phyloP scores from a whole-genome alignment of 2,888 invertebrate species.

The Hydriomena furcata region DNA sequence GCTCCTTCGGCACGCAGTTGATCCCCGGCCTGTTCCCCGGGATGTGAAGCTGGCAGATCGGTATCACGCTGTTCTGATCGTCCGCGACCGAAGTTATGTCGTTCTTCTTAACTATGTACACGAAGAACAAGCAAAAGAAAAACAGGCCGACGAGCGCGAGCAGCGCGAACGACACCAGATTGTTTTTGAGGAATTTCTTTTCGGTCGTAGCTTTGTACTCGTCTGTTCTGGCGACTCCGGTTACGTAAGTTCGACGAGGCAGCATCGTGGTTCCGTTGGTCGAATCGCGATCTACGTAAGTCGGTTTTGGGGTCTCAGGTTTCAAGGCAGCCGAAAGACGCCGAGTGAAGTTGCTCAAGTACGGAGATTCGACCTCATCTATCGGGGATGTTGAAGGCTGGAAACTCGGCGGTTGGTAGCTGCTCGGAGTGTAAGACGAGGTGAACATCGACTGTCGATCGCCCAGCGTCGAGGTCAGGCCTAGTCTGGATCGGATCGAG shows the following conservation, averaged over 20 bases:
- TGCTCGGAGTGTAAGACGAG: slow-evolving; percentile 57
- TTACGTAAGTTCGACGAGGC: slow-evolving; percentile 68
- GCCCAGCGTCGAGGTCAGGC: slow-evolving; percentile 70
- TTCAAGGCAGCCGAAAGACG: slow-evolving; percentile 81
- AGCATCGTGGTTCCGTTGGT: slow-evolving; percentile 67
- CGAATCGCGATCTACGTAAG: slow-evolving; percentile 62
- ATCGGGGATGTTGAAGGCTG: slow-evolving; percentile 68
- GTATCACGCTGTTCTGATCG: slow-evolving; percentile 82
- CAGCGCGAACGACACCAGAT: slow-evolving; percentile 86
- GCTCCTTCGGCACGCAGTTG: slow-evolving; percentile 86
- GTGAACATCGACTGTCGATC: slow-evolving; percentile 65
- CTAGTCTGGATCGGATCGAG: slow-evolving; percentile 83
- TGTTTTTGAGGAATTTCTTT: slow-evolving; percentile 82
- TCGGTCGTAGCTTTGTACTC: slow-evolving; percentile 73
- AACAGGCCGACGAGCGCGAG: slow-evolving; percentile 85
- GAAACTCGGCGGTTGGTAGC: slow-evolving; percentile 61
- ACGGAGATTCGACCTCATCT: slow-evolving; percentile 86
- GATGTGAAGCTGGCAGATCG: slow-evolving; percentile 81
- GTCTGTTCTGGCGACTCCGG: slow-evolving; percentile 65
- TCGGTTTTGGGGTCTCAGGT: slow-evolving; percentile 60
- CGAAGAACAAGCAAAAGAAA: slow-evolving; percentile 86
- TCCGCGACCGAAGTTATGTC: slow-evolving; percentile 81
- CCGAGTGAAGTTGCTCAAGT: slow-evolving; percentile 87
- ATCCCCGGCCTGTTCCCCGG: slow-evolving; percentile 80
- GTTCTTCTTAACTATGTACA: slow-evolving; percentile 87